These are phyloP conservation scores for Coregonus ussuriensis DNA, from an alignment of 2,797 vertebrate species.

Conservation along the genomic window DNA sequence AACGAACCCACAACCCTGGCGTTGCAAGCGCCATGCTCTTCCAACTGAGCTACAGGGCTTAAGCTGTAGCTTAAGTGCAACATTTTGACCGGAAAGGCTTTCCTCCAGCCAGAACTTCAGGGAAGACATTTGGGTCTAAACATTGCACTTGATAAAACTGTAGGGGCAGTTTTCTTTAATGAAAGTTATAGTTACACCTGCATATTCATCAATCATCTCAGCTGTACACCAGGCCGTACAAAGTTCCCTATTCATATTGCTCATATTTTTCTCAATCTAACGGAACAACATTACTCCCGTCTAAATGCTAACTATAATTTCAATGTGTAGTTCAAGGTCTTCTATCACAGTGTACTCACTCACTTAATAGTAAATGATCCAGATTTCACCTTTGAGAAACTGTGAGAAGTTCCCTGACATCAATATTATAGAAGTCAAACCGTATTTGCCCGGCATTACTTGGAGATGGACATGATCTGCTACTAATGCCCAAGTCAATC, in stretches of 20 bases:
- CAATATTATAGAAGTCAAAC: background rate
- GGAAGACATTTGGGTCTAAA: too few species aligned
- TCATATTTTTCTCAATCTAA: background rate
- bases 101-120: too few species aligned
- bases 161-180: too few species aligned
- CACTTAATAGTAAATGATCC: too few species aligned
- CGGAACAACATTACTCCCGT: background rate
- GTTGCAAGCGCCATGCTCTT: too few species aligned
- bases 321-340: background rate
- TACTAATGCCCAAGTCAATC: constrained; percentile 40
- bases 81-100: background rate
- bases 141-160: too few species aligned
- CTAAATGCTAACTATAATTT: background rate
- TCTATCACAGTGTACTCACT: background rate
- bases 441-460: background rate
- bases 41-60: too few species aligned
- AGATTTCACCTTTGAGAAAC: background rate
- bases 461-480: background rate
- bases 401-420: background rate
- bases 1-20: too few species aligned
- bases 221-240: background rate
- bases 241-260: background rate
- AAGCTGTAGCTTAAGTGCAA: background rate
- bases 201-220: too few species aligned
- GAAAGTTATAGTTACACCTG: too few species aligned